phyloP scores from a whole-genome alignment of 2,113 vertebrate genomes.

The Orientallactaga bullata region DNA sequence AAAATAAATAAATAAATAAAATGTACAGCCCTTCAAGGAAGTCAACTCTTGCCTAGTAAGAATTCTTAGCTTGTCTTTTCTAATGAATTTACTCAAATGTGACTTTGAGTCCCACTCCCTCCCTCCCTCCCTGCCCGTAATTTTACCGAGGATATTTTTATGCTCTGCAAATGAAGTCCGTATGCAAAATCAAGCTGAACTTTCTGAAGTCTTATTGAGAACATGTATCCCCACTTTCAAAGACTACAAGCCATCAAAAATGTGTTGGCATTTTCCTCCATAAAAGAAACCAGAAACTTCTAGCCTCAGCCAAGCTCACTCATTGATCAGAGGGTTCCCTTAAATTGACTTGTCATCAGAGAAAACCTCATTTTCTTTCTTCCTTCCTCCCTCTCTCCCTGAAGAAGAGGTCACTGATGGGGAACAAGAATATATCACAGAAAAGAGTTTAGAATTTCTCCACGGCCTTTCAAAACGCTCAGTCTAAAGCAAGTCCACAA shows the following conservation, averaged over 20 bases:
- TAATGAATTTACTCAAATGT: constrained; percentile 41
- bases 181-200: constrained; percentile 64
- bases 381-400: constrained; percentile 65
- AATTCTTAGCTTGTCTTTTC: constrained; percentile 17
- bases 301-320: constrained; percentile 53
- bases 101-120: constrained; percentile 47
- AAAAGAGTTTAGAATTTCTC: constrained; percentile 72
- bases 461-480: constrained; percentile 71
- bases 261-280: constrained; percentile 49
- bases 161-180: constrained; percentile 69
- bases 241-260: constrained; percentile 66
- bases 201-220: constrained; percentile 66
- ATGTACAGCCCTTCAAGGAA: neutral
- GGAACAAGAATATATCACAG: constrained; percentile 70
- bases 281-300: constrained; percentile 79
- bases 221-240: constrained; percentile 72
- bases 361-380: constrained; percentile 76
- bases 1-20: neutral
- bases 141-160: constrained; percentile 62
- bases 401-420: constrained; percentile 74
- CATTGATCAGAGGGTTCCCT: constrained; percentile 78
- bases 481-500: constrained; percentile 60
- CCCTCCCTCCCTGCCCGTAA: constrained; percentile 30
- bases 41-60: constrained; percentile 17
- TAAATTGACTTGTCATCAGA: constrained; percentile 83